phyloP scores from a whole-genome alignment of 2,888 invertebrate genomes.

The Silvanus unidentatus region DNA sequence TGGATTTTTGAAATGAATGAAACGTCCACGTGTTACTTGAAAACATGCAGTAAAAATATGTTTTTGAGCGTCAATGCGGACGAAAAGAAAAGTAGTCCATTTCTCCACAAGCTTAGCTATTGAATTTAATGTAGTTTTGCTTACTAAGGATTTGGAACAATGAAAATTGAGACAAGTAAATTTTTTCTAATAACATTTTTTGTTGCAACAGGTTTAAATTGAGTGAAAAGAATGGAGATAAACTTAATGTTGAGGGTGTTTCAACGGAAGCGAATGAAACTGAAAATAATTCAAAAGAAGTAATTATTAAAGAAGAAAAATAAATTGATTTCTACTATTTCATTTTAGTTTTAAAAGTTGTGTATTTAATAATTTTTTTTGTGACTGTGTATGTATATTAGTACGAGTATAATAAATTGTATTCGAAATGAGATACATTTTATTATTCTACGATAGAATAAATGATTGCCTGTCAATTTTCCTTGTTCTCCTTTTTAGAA shows the following conservation, averaged over 20 bases:
- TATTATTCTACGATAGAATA: too few species aligned
- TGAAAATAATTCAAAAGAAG: slow-evolving; percentile 14
- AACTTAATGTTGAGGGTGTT: slow-evolving; percentile 17
- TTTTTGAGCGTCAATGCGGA: neutral
- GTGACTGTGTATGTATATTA: too few species aligned
- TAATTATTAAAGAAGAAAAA: slow-evolving; percentile 4
- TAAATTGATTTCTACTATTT: neutral
- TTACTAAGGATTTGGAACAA: slow-evolving; percentile 6
- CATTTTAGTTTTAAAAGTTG: neutral
- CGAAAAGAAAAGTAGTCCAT: neutral
- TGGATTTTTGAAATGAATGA: neutral
- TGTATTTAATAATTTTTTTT: too few species aligned
- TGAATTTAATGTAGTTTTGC: neutral
- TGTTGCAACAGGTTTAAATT: slow-evolving; percentile 35
- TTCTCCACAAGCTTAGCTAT: slow-evolving; percentile 1
- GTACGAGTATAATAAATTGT: too few species aligned
- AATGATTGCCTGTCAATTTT: too few species aligned
- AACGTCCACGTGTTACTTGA: too few species aligned
- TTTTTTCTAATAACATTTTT: neutral
- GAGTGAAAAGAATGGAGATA: slow-evolving; percentile 36
- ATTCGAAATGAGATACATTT: too few species aligned
- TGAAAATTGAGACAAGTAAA: neutral
- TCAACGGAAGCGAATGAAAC: slow-evolving; percentile 16
- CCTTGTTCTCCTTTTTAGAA: too few species aligned
- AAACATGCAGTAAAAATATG: neutral